A percentile compares a stretch with the other conserved stretches of the same genome.
Conservation (phyloP, 2,113 vertebrate genomes). For the Felis catus region F.catus_Fca126_mat1.0 CM031424.1:90330501-90331000, state of each 20-base stretch:
- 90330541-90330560: not conserved
- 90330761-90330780: not conserved
- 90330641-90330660: not conserved
- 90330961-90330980: not conserved
- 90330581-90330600: not conserved
- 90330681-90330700: rapidly evolving
- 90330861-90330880: not conserved
- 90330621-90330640: not conserved
- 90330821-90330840: too few relatives aligned
- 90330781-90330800: too few relatives aligned
- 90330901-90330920: not conserved
- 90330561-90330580: not conserved
- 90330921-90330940: not conserved
- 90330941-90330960: not conserved
- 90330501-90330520: not conserved
- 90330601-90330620: not conserved
- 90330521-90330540: not conserved
- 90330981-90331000: too few relatives aligned
- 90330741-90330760: rapidly evolving
- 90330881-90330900: not conserved
- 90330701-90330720: not conserved
- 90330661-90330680: rapidly evolving
- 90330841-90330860: not conserved
- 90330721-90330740: not conserved
- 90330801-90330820: not conserved